Conservation (phyloP, 2,888 invertebrate genomes). For the Coelinius sp. region DNA sequence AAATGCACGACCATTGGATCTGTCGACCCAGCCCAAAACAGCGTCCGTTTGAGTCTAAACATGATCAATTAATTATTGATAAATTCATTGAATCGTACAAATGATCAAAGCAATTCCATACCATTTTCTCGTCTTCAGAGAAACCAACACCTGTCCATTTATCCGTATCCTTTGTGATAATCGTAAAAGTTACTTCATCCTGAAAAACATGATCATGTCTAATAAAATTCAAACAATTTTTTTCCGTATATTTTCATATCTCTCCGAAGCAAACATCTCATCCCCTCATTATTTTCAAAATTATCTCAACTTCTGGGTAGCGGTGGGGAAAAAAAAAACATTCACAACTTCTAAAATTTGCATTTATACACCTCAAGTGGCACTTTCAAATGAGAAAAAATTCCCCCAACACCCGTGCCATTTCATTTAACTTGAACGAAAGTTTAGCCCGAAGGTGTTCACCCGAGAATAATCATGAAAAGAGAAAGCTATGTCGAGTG, state of each 20-base stretch:
- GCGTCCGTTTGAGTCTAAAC: conserved; percentile 88
- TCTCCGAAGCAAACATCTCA: neutral
- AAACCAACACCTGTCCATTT: conserved; percentile 94
- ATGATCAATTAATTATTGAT: neutral
- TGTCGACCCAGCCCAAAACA: conserved; percentile 90
- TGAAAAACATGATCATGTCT: conserved; percentile 65
- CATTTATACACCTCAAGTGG: neutral
- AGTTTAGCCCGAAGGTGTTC: conserved; percentile 65
- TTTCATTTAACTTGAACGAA: conserved; percentile 43
- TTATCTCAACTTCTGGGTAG: neutral
- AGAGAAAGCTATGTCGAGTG: conserved; percentile 41
- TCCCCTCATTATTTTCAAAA: neutral
- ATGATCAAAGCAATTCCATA: conserved; percentile 61
- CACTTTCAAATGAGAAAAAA: neutral
- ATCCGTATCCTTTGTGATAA: conserved; percentile 83
- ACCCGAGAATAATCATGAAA: conserved; percentile 32
- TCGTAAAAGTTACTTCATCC: conserved; percentile 85
- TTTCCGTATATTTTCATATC: neutral
- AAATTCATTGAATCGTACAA: no score
- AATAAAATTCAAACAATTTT: neutral
- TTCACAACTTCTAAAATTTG: neutral
- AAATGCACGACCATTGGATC: conserved; percentile 82
- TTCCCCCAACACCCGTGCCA: conserved; percentile 29
- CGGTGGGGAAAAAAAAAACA: neutral
- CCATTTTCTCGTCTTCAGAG: conserved; percentile 88